Evolutionary conservation across 1,140 invertebrate species (phyloP).

Genomic region (Zaprionus tsacasi): DNA sequence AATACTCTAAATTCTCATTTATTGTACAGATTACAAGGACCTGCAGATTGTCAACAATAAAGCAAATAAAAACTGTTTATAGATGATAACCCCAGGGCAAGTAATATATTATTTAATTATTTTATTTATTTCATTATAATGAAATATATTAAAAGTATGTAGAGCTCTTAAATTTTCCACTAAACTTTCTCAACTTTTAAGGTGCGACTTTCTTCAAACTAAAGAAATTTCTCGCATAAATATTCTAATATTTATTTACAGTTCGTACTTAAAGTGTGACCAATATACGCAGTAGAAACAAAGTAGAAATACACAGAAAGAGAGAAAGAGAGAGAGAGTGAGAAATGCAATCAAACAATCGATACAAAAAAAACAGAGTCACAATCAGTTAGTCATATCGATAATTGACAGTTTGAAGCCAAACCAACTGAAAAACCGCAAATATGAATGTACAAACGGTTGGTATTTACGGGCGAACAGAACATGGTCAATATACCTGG

Average conservation of each 20-base stretch:
- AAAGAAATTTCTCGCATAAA: not conserved
- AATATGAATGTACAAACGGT: constrained; percentile 16
- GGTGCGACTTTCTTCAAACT: too few species aligned
- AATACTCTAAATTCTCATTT: constrained; percentile 20
- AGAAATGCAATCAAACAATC: constrained; percentile 14
- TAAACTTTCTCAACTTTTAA: too few species aligned
- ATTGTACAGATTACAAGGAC: constrained; percentile 52
- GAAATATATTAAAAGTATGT: too few species aligned
- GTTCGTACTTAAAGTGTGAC: constrained; percentile 46
- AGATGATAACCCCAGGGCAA: too few species aligned
- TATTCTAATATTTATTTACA: constrained; percentile 21
- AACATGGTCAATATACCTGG: not conserved
- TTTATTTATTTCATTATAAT: too few species aligned
- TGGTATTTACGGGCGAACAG: not conserved
- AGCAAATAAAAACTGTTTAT: constrained; percentile 1
- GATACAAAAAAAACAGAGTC: constrained; percentile 24
- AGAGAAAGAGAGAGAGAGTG: not conserved
- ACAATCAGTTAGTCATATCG: constrained; percentile 22
- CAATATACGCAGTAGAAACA: constrained; percentile 11
- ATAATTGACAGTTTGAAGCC: not conserved
- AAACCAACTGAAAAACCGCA: constrained; percentile 15
- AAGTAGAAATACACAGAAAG: not conserved
- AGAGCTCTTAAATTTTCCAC: too few species aligned
- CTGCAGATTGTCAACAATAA: not conserved
- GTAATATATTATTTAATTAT: too few species aligned